Evolutionary conservation across 2,888 invertebrate species (phyloP).

Genomic region (Plagiodera versicolora): DNA sequence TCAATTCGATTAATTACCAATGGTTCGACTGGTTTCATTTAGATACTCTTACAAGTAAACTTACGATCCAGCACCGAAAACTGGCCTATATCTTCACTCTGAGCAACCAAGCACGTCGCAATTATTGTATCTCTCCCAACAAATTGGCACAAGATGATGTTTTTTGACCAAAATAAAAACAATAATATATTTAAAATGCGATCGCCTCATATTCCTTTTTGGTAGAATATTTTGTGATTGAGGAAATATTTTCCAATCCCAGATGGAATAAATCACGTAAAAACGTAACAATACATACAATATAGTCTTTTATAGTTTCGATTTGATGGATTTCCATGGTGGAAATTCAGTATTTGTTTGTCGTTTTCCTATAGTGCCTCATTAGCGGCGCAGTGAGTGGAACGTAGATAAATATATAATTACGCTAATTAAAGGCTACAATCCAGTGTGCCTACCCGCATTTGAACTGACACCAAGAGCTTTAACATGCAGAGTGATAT

Average conservation of each 20-base stretch:
- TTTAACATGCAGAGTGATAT: constrained; percentile 12
- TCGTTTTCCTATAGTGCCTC: constrained; percentile 37
- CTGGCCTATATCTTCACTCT: constrained; percentile 20
- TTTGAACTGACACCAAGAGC: constrained; percentile 29
- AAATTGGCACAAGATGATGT: constrained; percentile 18
- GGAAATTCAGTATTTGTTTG: neutral
- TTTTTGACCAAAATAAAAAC: too few species aligned
- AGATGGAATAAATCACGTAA: too few species aligned
- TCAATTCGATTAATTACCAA: constrained; percentile 50
- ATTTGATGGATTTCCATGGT: neutral
- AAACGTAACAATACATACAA: too few species aligned
- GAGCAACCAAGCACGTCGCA: constrained; percentile 20
- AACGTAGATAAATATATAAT: constrained; percentile 46
- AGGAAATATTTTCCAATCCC: too few species aligned
- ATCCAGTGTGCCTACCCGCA: constrained; percentile 36
- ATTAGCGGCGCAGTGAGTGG: constrained; percentile 50
- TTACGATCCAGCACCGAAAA: neutral
- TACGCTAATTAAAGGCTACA: constrained; percentile 34
- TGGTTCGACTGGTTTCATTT: constrained; percentile 32
- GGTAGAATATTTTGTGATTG: too few species aligned
- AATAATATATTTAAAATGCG: too few species aligned
- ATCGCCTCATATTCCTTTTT: too few species aligned
- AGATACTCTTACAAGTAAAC: neutral
- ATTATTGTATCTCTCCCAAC: constrained; percentile 24
- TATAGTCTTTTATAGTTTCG: too few species aligned